Percentiles rank a stretch among this genome's conserved stretches.
phyloP scores from a whole-genome alignment of 1,140 invertebrate species.

The Hesperophylax magnus region DNA sequence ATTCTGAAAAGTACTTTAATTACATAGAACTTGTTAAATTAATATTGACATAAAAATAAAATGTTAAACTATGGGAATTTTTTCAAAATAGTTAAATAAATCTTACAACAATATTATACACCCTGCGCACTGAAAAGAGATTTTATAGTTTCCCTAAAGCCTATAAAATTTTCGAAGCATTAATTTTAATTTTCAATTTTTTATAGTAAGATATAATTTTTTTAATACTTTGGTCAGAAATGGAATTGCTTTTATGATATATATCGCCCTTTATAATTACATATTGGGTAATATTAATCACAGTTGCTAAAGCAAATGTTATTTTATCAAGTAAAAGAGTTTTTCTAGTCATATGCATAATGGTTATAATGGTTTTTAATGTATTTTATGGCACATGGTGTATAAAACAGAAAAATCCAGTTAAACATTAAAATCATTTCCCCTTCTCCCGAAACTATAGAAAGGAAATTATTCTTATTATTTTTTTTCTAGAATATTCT shows the following conservation, averaged over 20 bases:
- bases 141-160: too few species aligned
- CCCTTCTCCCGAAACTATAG: neutral
- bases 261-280: too few species aligned
- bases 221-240: too few species aligned
- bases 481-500: slow-evolving; percentile 5
- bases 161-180: too few species aligned
- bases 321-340: too few species aligned
- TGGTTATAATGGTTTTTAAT: too few species aligned
- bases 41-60: neutral
- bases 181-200: too few species aligned
- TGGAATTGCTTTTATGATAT: too few species aligned
- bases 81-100: neutral
- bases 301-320: too few species aligned
- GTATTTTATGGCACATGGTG: slow-evolving; percentile 21
- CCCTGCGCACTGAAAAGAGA: slow-evolving; percentile 13
- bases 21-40: neutral
- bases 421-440: neutral
- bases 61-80: neutral
- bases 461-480: slow-evolving; percentile 5
- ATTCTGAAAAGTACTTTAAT: slow-evolving; percentile 18
- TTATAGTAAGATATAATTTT: too few species aligned
- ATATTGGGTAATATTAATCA: too few species aligned
- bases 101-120: slow-evolving; percentile 2
- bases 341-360: too few species aligned
- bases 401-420: slow-evolving; percentile 8